Evolutionary conservation across 2,888 invertebrate species (phyloP).

Genomic region (Stramonita haemastoma): DNA sequence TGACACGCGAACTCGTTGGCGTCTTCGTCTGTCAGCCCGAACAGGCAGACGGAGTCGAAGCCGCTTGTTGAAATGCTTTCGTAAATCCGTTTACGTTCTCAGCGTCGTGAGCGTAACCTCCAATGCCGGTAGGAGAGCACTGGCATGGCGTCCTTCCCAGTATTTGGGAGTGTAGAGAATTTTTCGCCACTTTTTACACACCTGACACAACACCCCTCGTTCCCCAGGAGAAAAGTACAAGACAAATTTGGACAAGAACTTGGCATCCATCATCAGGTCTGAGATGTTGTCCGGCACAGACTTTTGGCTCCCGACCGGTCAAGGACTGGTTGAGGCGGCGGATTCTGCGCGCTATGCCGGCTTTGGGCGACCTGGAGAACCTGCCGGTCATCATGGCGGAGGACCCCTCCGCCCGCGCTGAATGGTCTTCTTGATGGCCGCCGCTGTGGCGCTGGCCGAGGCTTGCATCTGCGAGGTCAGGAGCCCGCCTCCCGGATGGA

Average conservation of each 20-base stretch:
- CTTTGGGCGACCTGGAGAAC: conserved; percentile 66
- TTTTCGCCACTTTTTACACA: conserved; percentile 92
- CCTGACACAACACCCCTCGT: conserved; percentile 87
- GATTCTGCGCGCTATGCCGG: conserved; percentile 66
- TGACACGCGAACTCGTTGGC: conserved; percentile 91
- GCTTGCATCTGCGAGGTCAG: conserved; percentile 12
- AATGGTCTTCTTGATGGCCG: conserved; percentile 32
- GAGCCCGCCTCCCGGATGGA: conserved; percentile 16
- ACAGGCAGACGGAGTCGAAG: conserved; percentile 90
- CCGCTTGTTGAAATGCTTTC: conserved; percentile 85
- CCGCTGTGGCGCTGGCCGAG: conserved; percentile 29
- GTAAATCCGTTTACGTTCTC: conserved; percentile 80
- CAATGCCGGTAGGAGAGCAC: conserved; percentile 90
- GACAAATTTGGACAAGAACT: conserved; percentile 91
- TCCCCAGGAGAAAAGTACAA: conserved; percentile 82
- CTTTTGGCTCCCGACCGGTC: conserved; percentile 53
- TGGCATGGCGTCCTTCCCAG: conserved; percentile 90
- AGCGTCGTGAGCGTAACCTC: conserved; percentile 54
- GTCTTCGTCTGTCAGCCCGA: conserved; percentile 93
- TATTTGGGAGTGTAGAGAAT: conserved; percentile 91
- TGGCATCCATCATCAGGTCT: conserved; percentile 87
- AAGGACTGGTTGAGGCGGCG: conserved; percentile 58
- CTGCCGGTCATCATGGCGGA: conserved; percentile 12
- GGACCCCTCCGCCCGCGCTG: conserved; percentile 35
- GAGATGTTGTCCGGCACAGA: conserved; percentile 60